Conservation (phyloP, 2,888 invertebrate genomes). For the Loripinus fragilis region DNA sequence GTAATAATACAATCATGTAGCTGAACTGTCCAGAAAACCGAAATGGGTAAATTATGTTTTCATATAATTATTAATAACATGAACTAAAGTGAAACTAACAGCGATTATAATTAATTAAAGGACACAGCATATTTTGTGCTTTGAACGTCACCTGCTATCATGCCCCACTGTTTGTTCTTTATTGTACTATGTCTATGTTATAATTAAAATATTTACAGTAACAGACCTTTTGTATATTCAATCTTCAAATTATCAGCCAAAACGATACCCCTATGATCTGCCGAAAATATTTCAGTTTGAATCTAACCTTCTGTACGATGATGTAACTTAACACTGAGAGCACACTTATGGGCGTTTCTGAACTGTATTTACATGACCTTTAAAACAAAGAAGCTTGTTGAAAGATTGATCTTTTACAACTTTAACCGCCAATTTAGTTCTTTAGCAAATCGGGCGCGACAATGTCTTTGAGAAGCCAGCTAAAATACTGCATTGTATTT, state of each 20-base stretch:
- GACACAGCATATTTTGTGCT: not conserved
- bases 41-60: too few relatives aligned
- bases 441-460: slow-evolving; percentile 20
- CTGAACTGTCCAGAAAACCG: too few relatives aligned
- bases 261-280: not conserved
- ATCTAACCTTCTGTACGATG: not conserved
- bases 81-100: too few relatives aligned
- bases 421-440: slow-evolving; percentile 46
- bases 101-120: slow-evolving; percentile 13
- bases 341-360: slow-evolving; percentile 49
- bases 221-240: not conserved
- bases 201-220: slow-evolving; percentile 18
- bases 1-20: too few relatives aligned
- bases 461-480: not conserved
- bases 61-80: too few relatives aligned
- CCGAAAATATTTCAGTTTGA: not conserved
- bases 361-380: not conserved
- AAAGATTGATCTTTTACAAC: slow-evolving; percentile 44
- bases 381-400: slow-evolving; percentile 52
- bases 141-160: too few relatives aligned
- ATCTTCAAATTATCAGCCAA: slow-evolving; percentile 14
- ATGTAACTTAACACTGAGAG: slow-evolving; percentile 27
- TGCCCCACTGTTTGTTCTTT: not conserved
- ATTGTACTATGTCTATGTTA: not conserved
- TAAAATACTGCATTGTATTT: slow-evolving; percentile 13